These are phyloP conservation scores for Steinernema carpocapsae DNA, from an alignment of 2,888 invertebrate genomes.

Conservation along the genomic window DNA sequence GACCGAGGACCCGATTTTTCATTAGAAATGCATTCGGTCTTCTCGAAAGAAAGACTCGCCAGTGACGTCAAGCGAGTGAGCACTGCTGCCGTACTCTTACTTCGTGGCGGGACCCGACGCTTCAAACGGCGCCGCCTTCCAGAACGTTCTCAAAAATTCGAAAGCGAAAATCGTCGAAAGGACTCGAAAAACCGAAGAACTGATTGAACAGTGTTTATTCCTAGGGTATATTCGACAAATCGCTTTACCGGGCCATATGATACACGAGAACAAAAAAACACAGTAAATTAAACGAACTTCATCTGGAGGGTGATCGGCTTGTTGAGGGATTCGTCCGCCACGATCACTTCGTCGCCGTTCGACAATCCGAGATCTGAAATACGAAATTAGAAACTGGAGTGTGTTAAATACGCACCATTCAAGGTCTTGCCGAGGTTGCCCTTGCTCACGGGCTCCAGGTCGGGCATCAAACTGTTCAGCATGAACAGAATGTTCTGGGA, in stretches of 20 bases:
- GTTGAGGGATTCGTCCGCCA: slow-evolving; percentile 89
- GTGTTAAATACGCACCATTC: slow-evolving; percentile 70
- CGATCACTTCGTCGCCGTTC: slow-evolving; percentile 84
- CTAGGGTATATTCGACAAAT: background rate
- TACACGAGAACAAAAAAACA: background rate
- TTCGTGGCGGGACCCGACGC: slow-evolving; percentile 2
- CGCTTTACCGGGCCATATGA: background rate
- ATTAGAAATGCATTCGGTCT: slow-evolving; percentile 34
- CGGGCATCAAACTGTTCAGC: slow-evolving; percentile 79
- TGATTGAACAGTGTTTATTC: background rate
- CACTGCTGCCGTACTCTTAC: background rate
- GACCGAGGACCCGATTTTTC: slow-evolving; percentile 3
- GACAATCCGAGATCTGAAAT: slow-evolving; percentile 80
- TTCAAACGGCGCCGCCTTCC: slow-evolving; percentile 16
- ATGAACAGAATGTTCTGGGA: slow-evolving; percentile 89
- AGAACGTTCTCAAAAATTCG: slow-evolving; percentile 18
- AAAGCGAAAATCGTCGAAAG: background rate
- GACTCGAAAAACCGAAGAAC: background rate
- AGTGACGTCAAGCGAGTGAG: slow-evolving; percentile 8
- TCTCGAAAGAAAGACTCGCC: slow-evolving; percentile 5
- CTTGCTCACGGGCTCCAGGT: slow-evolving; percentile 86
- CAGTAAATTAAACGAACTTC: slow-evolving; percentile 44
- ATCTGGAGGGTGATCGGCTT: slow-evolving; percentile 70
- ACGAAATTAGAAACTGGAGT: background rate
- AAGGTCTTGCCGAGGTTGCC: slow-evolving; percentile 86